Base-by-base conservation (phyloP, 2,113 vertebrate species). In the Crypturellus undulatus region DNA sequence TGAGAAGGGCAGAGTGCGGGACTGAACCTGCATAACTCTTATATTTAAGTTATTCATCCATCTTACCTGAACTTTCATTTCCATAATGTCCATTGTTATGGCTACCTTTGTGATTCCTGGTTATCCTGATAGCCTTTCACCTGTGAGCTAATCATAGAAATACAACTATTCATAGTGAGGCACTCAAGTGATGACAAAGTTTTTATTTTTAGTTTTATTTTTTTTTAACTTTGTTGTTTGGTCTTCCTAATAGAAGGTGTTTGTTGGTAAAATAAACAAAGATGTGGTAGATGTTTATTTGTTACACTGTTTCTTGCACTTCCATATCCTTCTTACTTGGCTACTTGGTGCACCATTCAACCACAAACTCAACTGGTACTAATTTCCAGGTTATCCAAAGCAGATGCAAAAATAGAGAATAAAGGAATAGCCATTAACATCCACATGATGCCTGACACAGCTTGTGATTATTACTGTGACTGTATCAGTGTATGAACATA, bases 401-500 rank as follows among this genome's bases (percentile, higher is more conserved):
- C 96, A 97, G 93, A 96, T 90, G 94, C 72, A 89, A 96, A 96
- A 76, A 64, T 64, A 80, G 72, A 76, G 63, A 90, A 80, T 28
- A 24, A 94, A 94, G 92, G 65, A 42, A 60, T 43, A 79, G 36
- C 11, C 59, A 43, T 93, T 91, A 89, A 84, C 9, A 40, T 67
- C 65, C 75, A 26, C 81, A 56, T 22, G 70, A 90, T 0, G 8
- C 47, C 65, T 0, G 4, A 94, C 63, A 78, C 13, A 65, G 17
- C 12, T 68, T 43, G 30, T 52, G 65, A 63, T 87, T 70, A n/a
- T 92, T 81, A 71, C n/a, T 25, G 36, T 47, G 42, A 34, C 43
- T 80, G 4, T 64, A 62, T 63, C 59, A 73, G 32, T 30, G 40
- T 78, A 77, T 36, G 89, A 81, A 71, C 45, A 62, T 45, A 75